Evolutionary conservation across 53 echinoderm and acorn worm genomes (phyloP).

Genomic region (Holothuria scabra): DNA sequence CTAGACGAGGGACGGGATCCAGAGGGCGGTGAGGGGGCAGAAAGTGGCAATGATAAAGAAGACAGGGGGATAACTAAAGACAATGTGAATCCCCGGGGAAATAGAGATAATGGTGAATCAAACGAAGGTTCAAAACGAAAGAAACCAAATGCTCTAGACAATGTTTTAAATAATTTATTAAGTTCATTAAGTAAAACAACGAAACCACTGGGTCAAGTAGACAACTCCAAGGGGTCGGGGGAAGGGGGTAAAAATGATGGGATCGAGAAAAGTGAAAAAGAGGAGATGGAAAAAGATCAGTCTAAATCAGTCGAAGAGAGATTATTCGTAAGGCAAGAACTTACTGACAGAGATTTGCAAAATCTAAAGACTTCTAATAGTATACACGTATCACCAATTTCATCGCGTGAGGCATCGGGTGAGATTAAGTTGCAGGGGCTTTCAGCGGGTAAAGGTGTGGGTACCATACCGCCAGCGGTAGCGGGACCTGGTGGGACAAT

Average conservation of each 20-base stretch:
- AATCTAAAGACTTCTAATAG: slow-evolving; percentile 29
- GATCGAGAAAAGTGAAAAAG: slow-evolving; percentile 31
- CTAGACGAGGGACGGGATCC: not conserved
- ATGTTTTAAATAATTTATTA: slow-evolving; percentile 27
- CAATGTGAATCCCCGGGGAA: no score
- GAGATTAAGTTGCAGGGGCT: not conserved
- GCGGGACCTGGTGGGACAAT: slow-evolving; percentile 14
- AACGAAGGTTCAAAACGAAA: slow-evolving; percentile 1
- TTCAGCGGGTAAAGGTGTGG: not conserved
- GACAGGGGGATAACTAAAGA: not conserved
- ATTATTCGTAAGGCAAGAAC: slow-evolving; percentile 20
- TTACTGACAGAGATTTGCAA: slow-evolving; percentile 3
- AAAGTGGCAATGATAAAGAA: not conserved
- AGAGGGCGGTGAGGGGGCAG: not conserved
- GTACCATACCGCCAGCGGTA: no score
- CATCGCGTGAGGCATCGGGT: slow-evolving; percentile 23
- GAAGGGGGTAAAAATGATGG: not conserved
- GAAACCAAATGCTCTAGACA: not conserved
- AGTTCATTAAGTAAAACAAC: not conserved
- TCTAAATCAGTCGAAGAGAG: not conserved
- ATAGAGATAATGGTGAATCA: not conserved
- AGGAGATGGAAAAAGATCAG: slow-evolving; percentile 21
- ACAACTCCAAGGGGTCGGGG: not conserved
- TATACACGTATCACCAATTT: slow-evolving; percentile 39
- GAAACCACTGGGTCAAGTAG: not conserved